phyloP scores from a whole-genome alignment of 2,113 vertebrate genomes.

The Girardinichthys multiradiatus region DNA sequence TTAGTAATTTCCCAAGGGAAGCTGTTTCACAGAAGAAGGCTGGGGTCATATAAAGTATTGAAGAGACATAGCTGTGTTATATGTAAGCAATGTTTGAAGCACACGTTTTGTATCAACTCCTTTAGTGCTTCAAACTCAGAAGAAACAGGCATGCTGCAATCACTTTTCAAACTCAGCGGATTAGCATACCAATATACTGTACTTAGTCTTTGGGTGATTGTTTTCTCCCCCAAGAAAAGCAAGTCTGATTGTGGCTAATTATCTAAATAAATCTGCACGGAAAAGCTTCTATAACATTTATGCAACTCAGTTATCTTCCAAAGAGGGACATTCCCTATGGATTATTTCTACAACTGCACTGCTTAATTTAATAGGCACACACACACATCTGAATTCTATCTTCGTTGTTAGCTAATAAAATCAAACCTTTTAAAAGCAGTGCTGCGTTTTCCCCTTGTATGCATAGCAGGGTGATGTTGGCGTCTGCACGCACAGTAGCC shows the following conservation, averaged over 20 bases:
- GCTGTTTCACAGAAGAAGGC: too few relatives aligned
- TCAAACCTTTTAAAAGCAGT: conserved; percentile 72
- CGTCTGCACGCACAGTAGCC: neutral
- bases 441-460: conserved; percentile 57
- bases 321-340: conserved; percentile 27
- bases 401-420: conserved; percentile 80
- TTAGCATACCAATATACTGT: conserved; percentile 9
- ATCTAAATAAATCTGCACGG: conserved; percentile 61
- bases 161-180: neutral
- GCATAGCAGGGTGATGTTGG: conserved; percentile 26
- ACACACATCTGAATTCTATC: conserved; percentile 63
- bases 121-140: too few relatives aligned
- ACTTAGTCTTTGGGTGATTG: conserved; percentile 47
- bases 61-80: too few relatives aligned
- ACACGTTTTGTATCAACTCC: too few relatives aligned
- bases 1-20: too few relatives aligned
- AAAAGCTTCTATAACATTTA: conserved; percentile 38
- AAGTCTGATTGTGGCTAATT: conserved; percentile 61
- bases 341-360: conserved; percentile 59
- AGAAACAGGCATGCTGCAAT: too few relatives aligned
- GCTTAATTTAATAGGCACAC: conserved; percentile 73
- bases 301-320: conserved; percentile 36
- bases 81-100: too few relatives aligned
- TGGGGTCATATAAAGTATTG: too few relatives aligned
- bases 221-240: conserved; percentile 60